Evolutionary conservation across 2,888 invertebrate species (phyloP), one percentile per base, ranked within the genome.

Genomic region (Serrognathus titanus): DNA sequence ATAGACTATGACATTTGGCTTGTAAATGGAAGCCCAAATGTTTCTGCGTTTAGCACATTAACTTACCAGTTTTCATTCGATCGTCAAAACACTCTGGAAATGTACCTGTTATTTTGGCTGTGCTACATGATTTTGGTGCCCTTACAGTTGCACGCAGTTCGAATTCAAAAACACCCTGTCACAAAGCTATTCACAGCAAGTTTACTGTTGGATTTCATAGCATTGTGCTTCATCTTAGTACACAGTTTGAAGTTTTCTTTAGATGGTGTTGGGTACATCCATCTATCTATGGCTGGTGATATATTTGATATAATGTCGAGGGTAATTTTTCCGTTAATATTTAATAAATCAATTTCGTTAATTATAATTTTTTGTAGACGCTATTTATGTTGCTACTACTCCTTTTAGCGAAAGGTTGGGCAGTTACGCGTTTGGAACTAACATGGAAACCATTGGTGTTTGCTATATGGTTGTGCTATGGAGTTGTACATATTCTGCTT

Each of bases 41-140:
- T 86, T 67, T 91, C 92, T 57, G 85, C 90, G 59, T 90, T 90
- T 70, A 95, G 94, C 75, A 90, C 92, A 55, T 83, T 97, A 69
- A 87, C 92, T 55, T 96, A 94, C 79, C 96, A 98, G 75, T 97
- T 97, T 76, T 97, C 97, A 1, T 97, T 96, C 79, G 97, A 98
- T 73, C 85, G 91, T 72, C 95, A 95, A 78, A 93, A 96, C 75
- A 90, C 95, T 7, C 81, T 94, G 55, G 95, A 96, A 78, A 82
- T 97, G 66, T 95, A 96, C 80, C 80, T 95, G 60, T 81, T 93
- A 46, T 95, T 95, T 75, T 88, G 94, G 80, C 74, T 92, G 55
- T 90, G 90, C 69, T 96, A 96, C 75, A 84, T 92, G 68, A 85
- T 77, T 8, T 80, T 97, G 52, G 83, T 95, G 62, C 93, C 94